phyloP scores from a whole-genome alignment of 2,113 vertebrate genomes.

The Progne subis region DNA sequence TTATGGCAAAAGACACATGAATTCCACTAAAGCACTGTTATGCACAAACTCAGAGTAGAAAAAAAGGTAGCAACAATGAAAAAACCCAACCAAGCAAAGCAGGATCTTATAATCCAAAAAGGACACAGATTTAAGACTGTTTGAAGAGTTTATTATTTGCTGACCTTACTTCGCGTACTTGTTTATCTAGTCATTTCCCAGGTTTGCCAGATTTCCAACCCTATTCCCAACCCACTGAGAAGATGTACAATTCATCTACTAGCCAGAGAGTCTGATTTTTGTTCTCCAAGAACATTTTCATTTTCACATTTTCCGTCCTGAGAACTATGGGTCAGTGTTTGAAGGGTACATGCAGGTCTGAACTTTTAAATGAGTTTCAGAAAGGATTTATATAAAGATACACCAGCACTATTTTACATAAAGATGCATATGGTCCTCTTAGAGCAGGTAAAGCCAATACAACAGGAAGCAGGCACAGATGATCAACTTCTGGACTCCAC shows the following conservation, averaged over 20 bases:
- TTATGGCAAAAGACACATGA: background rate
- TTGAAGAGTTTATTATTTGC: background rate
- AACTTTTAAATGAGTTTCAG: background rate
- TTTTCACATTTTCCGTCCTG: background rate
- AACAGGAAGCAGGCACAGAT: background rate
- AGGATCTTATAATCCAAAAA: background rate
- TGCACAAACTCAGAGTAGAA: background rate
- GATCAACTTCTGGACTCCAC: background rate
- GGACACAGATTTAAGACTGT: background rate
- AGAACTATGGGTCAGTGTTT: background rate
- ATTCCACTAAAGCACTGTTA: background rate
- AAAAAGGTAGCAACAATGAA: background rate
- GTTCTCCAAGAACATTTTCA: background rate
- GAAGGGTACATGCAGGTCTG: background rate
- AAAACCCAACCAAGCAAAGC: background rate
- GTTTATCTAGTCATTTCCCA: background rate
- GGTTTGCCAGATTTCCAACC: background rate
- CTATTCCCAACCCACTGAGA: background rate
- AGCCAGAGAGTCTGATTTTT: background rate
- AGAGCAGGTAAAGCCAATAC: background rate
- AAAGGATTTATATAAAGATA: background rate
- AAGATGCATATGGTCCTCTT: background rate
- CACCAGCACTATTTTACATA: background rate
- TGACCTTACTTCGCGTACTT: background rate
- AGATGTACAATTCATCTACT: background rate